Evolutionary conservation across 37 sponge, comb jelly and placozoan genomes (phyloP).

Genomic region (Cladorhizidae sp.): DNA sequence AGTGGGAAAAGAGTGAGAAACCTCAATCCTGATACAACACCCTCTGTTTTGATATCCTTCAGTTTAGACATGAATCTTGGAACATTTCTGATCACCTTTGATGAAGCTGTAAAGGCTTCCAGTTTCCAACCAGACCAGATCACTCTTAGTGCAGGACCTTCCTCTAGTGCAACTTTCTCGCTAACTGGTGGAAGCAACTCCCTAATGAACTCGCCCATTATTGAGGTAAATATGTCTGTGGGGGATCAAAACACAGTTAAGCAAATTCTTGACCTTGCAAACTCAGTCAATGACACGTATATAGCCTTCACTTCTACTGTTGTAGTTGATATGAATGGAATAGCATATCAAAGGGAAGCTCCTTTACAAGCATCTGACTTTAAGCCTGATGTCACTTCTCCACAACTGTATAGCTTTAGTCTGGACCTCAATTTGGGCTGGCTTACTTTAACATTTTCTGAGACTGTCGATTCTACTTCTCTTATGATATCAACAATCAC

Average conservation of each 20-base stretch:
- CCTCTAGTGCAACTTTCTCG: constrained; percentile 26
- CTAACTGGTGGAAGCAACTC: constrained; percentile 58
- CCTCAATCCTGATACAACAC: constrained; percentile 40
- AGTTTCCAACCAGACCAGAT: constrained; percentile 58
- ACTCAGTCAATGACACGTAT: constrained; percentile 53
- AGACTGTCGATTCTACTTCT: constrained; percentile 84
- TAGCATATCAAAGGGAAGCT: constrained; percentile 20
- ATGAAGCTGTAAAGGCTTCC: constrained; percentile 74
- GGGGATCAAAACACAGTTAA: constrained; percentile 83
- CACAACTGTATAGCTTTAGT: constrained; percentile 55
- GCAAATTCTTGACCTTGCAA: constrained; percentile 60
- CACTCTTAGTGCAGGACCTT: constrained; percentile 14
- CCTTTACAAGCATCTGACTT: constrained; percentile 48
- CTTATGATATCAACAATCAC: constrained; percentile 54
- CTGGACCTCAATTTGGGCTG: constrained; percentile 69
- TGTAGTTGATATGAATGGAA: constrained; percentile 66
- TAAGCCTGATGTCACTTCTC: constrained; percentile 66
- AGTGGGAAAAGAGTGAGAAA: background rate
- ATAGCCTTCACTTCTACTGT: constrained; percentile 40
- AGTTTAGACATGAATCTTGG: constrained; percentile 75
- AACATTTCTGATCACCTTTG: constrained; percentile 65
- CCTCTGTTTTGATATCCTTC: constrained; percentile 60
- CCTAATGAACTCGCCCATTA: constrained; percentile 43
- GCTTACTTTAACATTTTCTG: constrained; percentile 76
- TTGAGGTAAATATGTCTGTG: constrained; percentile 56